phyloP scores from a whole-genome alignment of 2,888 invertebrate species.

The Melipona bicolor region DNA sequence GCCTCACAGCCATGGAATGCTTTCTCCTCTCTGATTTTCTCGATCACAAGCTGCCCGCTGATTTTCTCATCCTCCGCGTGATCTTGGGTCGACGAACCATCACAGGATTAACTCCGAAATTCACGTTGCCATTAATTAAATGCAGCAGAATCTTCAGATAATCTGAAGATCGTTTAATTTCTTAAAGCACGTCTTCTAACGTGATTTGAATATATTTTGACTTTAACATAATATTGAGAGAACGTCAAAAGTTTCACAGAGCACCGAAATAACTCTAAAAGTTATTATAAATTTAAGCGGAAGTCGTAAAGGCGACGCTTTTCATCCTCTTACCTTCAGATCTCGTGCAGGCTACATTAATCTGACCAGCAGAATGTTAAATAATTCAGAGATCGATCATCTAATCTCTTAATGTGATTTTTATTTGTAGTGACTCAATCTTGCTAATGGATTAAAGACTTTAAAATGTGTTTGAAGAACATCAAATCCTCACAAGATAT shows the following conservation, averaged over 20 bases:
- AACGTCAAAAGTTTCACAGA: too few relatives aligned
- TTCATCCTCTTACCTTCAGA: background rate
- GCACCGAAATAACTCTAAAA: too few relatives aligned
- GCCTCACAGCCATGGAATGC: conserved; percentile 20
- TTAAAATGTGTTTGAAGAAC: too few relatives aligned
- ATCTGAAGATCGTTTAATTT: too few relatives aligned
- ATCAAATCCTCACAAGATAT: too few relatives aligned
- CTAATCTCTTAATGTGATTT: background rate
- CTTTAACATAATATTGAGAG: too few relatives aligned
- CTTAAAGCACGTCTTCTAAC: too few relatives aligned
- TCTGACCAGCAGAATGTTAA: background rate
- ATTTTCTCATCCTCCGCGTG: conserved; percentile 14
- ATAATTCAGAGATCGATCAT: background rate
- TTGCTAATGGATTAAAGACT: background rate
- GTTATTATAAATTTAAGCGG: too few relatives aligned
- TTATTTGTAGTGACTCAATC: background rate
- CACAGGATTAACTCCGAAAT: too few relatives aligned
- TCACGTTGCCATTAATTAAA: too few relatives aligned
- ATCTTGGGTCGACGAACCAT: background rate
- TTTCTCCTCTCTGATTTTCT: conserved; percentile 43
- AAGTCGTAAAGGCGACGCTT: background rate
- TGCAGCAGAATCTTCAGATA: too few relatives aligned
- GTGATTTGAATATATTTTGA: too few relatives aligned
- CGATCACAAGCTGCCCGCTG: conserved; percentile 11
- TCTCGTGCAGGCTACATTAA: rapidly evolving